phyloP scores from a whole-genome alignment of 1,140 invertebrate genomes.

The Eubasilissa regina region DNA sequence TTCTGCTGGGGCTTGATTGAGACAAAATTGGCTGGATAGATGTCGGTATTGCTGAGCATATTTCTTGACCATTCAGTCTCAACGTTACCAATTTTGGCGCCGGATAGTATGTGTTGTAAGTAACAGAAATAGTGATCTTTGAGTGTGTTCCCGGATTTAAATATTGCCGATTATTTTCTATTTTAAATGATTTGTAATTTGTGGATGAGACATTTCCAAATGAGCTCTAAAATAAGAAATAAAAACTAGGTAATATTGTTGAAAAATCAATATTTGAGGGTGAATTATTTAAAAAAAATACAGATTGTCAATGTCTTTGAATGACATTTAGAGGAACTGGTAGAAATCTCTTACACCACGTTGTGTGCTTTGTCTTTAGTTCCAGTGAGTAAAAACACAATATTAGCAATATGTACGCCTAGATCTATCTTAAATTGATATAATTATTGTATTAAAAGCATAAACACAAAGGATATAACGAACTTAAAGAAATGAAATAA shows the following conservation, averaged over 20 bases:
- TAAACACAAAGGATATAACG: too few relatives aligned
- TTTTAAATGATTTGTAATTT: slow-evolving; percentile 52
- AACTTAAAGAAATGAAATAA: too few relatives aligned
- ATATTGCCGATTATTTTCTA: slow-evolving; percentile 52
- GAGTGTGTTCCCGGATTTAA: slow-evolving; percentile 8
- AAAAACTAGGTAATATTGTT: neutral
- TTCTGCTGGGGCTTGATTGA: neutral
- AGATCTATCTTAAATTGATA: too few relatives aligned
- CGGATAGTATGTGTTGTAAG: slow-evolving; percentile 26
- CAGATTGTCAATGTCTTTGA: too few relatives aligned
- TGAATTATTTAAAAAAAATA: too few relatives aligned
- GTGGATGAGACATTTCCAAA: slow-evolving; percentile 48
- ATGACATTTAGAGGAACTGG: too few relatives aligned
- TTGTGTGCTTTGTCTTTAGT: too few relatives aligned
- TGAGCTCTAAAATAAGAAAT: slow-evolving; percentile 50
- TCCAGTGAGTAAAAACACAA: too few relatives aligned
- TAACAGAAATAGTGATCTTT: slow-evolving; percentile 46
- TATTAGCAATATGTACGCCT: too few relatives aligned
- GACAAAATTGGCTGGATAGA: neutral
- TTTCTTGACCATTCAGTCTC: slow-evolving; percentile 53
- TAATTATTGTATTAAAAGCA: too few relatives aligned
- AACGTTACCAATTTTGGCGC: slow-evolving; percentile 42
- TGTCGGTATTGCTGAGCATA: slow-evolving; percentile 27
- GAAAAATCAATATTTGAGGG: too few relatives aligned
- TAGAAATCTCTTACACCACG: too few relatives aligned